Evolutionary conservation across 2,888 invertebrate species (phyloP), one percentile per base, ranked within the genome.

Genomic region (Galeruca laticollis): DNA sequence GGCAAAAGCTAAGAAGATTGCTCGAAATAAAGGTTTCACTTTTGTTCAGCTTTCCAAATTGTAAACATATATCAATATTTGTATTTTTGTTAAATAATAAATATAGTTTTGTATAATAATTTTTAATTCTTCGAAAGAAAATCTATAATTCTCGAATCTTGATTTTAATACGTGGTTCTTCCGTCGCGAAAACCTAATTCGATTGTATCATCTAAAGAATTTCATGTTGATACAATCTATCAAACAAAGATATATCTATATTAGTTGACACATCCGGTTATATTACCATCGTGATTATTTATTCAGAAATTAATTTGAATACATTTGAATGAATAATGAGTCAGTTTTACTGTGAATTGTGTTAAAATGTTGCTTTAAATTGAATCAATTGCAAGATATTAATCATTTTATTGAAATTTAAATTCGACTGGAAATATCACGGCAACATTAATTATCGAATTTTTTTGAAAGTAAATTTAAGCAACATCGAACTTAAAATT

Each of bases 331-430:
- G 13, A 31, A 54, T 54, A 54, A 54, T 54, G 15, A 31, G 26
- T 13, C 26, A 54, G 18, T 26, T 54, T 54, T 54, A 15, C n/a
- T 13, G 26, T 54, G 26, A n/a, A 54, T 31, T 15, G 54, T 54
- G 54, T 18, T 54, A 54, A 54, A 54, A 31, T 54, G 54, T 54
- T 26, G n/a, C 31, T 54, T 31, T 31, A 31, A 54, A 31, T 54
- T 26, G 54, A 6, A 54, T 31, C 11, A 52, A 52, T 31, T 26
- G 26, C 13, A 52, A 13, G 26, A 52, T n/a, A 52, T 52, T 26
- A 52, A 52, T 52, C 54, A 54, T 54, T 51, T 51, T 20, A 51
- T 40, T 40, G n/a, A 40, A 40, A 40, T 40, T n/a, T 40, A 40
- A 40, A 40, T 40, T 40, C 13, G n/a, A 40, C n/a, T 13, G 13